These are phyloP conservation scores for Monopterus albus DNA, from an alignment of 2,113 vertebrate genomes.

Conservation along the genomic window DNA sequence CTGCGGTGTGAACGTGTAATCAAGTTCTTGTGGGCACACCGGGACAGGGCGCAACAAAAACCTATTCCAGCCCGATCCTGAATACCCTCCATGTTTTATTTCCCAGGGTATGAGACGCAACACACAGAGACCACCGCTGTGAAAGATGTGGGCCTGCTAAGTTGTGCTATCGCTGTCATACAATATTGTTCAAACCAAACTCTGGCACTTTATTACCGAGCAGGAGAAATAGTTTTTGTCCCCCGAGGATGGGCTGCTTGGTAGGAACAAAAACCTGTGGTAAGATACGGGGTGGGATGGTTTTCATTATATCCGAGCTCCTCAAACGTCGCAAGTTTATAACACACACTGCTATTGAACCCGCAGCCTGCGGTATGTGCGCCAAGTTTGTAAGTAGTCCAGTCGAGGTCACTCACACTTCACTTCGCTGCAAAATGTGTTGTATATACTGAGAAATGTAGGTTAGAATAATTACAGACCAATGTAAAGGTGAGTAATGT, in stretches of 20 bases:
- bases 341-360: slow-evolving; percentile 64
- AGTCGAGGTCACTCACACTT: slow-evolving; percentile 61
- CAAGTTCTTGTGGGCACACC: slow-evolving; percentile 50
- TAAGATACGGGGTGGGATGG: slow-evolving; percentile 24
- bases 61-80: slow-evolving; percentile 26
- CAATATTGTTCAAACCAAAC: slow-evolving; percentile 80
- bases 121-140: slow-evolving; percentile 36
- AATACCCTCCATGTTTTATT: slow-evolving; percentile 42
- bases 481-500: slow-evolving; percentile 88
- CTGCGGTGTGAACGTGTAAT: slow-evolving; percentile 55
- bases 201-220: slow-evolving; percentile 85
- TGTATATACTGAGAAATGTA: slow-evolving; percentile 89
- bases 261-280: slow-evolving; percentile 62
- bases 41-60: slow-evolving; percentile 35
- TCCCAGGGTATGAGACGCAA: slow-evolving; percentile 21
- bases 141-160: slow-evolving; percentile 58
- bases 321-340: slow-evolving; percentile 53
- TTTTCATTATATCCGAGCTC: slow-evolving; percentile 32
- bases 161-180: slow-evolving; percentile 67
- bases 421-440: slow-evolving; percentile 75
- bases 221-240: slow-evolving; percentile 61
- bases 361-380: slow-evolving; percentile 59
- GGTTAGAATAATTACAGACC: slow-evolving; percentile 90
- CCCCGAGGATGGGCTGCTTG: slow-evolving; percentile 48
- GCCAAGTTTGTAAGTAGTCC: slow-evolving; percentile 67